Evolutionary conservation across 37 sponge, comb jelly and placozoan species (phyloP).

Genomic region (Cladorhizidae sp.): DNA sequence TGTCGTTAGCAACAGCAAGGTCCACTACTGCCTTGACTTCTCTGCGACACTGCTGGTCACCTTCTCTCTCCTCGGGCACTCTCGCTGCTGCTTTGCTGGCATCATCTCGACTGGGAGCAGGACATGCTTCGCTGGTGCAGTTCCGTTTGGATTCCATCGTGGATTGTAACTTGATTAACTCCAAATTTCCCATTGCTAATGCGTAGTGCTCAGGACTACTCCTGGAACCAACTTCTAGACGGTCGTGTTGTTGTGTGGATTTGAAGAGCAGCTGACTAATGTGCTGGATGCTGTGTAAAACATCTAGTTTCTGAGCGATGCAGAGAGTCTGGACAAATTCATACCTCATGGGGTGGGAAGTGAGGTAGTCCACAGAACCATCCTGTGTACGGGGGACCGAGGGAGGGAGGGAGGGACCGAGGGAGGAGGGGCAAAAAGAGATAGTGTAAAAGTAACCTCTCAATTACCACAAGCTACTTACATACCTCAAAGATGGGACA

Average conservation of each 20-base stretch:
- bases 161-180: no score
- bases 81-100: no score
- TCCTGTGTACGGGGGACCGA: constrained; percentile 15
- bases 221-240: no score
- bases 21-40: background rate
- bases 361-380: background rate
- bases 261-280: constrained; percentile 27
- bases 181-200: no score
- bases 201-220: no score
- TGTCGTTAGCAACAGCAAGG: background rate
- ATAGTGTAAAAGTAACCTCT: background rate
- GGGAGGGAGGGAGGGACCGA: no score
- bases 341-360: constrained; percentile 13
- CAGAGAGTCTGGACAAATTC: constrained; percentile 59
- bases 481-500: constrained; percentile 6
- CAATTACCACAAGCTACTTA: background rate
- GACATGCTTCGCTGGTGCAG: no score
- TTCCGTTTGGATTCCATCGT: no score
- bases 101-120: no score
- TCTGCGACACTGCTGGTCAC: no score
- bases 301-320: constrained; percentile 50
- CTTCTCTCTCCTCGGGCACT: no score
- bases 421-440: no score
- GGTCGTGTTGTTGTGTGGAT: background rate
- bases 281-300: constrained; percentile 36